Evolutionary conservation across 1,140 invertebrate genomes (phyloP).

Genomic region (Lamellibrachia luymesi): DNA sequence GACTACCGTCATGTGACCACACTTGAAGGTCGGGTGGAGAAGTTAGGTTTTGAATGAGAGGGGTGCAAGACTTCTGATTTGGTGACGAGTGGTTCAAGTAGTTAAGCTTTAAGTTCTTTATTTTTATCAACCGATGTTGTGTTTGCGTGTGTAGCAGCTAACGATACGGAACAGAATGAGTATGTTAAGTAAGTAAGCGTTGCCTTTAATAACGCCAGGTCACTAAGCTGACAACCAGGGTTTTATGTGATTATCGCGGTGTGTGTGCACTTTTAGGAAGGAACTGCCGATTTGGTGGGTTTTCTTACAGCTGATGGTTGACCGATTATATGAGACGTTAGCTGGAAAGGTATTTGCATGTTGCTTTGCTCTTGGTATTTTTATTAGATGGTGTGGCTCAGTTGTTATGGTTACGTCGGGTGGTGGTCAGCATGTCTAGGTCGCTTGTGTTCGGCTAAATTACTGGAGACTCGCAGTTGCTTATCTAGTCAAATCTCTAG

Average conservation of each 20-base stretch:
- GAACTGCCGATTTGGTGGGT: background rate
- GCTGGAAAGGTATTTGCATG: background rate
- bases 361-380: background rate
- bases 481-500: background rate
- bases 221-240: background rate
- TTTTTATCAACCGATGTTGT: background rate
- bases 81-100: background rate
- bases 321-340: background rate
- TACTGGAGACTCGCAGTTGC: background rate
- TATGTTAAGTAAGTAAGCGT: background rate
- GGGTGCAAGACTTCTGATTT: background rate
- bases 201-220: background rate
- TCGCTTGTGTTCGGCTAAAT: background rate
- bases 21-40: background rate
- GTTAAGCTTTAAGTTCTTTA: constrained; percentile 1
- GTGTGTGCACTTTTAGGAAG: background rate
- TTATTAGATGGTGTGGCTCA: background rate
- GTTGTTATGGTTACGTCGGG: background rate
- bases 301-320: background rate
- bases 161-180: background rate
- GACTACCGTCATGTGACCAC: background rate
- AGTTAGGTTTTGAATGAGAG: background rate
- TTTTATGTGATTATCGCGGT: background rate
- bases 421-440: background rate
- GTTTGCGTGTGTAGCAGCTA: background rate